Evolutionary conservation across 1,140 invertebrate genomes (phyloP), one percentile per base, ranked within the genome.

Genomic region (Bicyclus anynana): DNA sequence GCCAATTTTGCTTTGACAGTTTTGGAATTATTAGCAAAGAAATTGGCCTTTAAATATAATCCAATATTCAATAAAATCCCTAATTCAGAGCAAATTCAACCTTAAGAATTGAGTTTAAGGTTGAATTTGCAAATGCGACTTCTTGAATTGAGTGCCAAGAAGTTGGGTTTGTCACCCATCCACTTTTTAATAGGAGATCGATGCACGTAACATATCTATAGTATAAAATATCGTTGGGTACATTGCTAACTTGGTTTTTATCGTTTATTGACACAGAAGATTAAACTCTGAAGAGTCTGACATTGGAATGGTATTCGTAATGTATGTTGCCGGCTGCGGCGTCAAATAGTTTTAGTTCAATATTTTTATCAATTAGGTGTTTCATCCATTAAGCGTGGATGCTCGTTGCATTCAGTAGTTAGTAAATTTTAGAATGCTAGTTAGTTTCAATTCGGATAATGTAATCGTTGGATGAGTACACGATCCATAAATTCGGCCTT

Each of bases 351-450:
- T 58, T 82, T 85, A 84, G 77, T 85, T 83, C 67, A 77, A 81
- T 85, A 81, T 81, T 60, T 73, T 78, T 77, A n/a, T 38, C n/a
- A 74, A 80, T 77, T 77, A 79, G 83, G 69, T 87, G 85, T 79
- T 78, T 75, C 76, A 84, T 82, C 78, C 75, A 77, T 82, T 73
- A 68, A 73, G 65, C 63, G 65, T 82, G 83, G 59, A 81, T 87
- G 80, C 76, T 68, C 74, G 79, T 71, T 74, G 77, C 81, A 84
- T 87, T 85, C 79, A 64, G 67, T 86, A 86, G 83, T 75, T 85
- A 86, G 82, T 84, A 80, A 87, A 86, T 80, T 85, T 85, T 87
- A 87, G 84, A 79, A 82, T 86, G 84, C 84, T 87, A 87, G 84
- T 84, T 87, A 87, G 82, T 72, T 74, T 84, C 86, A 85, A 86